Evolutionary conservation across 2,888 invertebrate species (phyloP).

Genomic region (Hybos culiciformis): DNA sequence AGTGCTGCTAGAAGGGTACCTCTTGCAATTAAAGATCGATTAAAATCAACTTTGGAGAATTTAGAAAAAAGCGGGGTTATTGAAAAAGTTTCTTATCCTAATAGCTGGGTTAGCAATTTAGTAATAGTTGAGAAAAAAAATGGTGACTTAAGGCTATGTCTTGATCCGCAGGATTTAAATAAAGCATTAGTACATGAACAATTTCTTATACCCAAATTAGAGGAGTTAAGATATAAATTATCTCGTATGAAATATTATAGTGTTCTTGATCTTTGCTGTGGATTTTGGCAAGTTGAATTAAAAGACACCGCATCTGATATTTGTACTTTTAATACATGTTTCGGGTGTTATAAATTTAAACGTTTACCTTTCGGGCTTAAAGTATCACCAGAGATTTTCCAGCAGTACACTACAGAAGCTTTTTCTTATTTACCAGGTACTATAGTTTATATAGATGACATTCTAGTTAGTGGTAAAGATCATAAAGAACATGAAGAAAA

Average conservation of each 20-base stretch:
- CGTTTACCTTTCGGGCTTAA: conserved; percentile 16
- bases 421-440: conserved; percentile 17
- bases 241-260: conserved; percentile 15
- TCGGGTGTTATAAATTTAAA: conserved; percentile 10
- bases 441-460: conserved; percentile 23
- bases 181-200: conserved; percentile 15
- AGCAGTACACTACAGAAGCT: too few relatives aligned
- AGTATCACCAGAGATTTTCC: conserved; percentile 15
- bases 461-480: conserved; percentile 13
- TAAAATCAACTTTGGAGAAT: background rate
- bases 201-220: conserved; percentile 16
- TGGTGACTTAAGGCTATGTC: conserved; percentile 17
- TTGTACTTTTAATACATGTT: conserved; percentile 17
- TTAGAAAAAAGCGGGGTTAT: conserved; percentile 1
- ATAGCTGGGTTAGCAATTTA: conserved; percentile 6
- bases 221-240: conserved; percentile 14
- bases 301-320: conserved; percentile 24
- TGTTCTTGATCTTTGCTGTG: conserved; percentile 16
- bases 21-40: background rate
- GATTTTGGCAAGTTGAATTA: conserved; percentile 11
- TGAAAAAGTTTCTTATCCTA: conserved; percentile 3
- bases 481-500: too few relatives aligned
- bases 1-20: conserved; percentile 3
- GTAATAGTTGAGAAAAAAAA: conserved; percentile 20
- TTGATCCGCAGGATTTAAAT: conserved; percentile 18